These are phyloP conservation scores for Podarcis siculus DNA, from an alignment of 2,797 vertebrate species.

Conservation along the genomic window DNA sequence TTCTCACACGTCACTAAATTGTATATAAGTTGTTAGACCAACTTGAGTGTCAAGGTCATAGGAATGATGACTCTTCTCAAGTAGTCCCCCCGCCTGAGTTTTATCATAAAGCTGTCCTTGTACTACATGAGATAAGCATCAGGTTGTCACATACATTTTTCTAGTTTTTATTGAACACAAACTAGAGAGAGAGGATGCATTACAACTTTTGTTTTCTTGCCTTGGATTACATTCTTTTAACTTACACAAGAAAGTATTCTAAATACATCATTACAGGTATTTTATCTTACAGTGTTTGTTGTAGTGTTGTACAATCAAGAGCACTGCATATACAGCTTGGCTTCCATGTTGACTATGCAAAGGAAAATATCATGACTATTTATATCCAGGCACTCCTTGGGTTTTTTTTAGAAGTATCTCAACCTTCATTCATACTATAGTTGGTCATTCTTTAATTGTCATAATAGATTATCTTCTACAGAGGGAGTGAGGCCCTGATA, in stretches of 20 bases:
- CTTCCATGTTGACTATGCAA: not conserved
- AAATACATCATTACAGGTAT: not conserved
- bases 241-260: not conserved
- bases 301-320: not conserved
- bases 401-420: not conserved
- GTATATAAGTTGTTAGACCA: constrained; percentile 71
- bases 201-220: constrained; percentile 18
- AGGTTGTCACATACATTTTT: constrained; percentile 37
- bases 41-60: constrained; percentile 73
- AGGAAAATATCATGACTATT: not conserved
- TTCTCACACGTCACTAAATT: constrained; percentile 75
- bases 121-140: constrained; percentile 43
- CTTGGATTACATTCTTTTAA: constrained; percentile 14
- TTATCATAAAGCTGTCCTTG: constrained; percentile 53
- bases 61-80: constrained; percentile 70
- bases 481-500: not conserved
- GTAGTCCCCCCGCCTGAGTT: constrained; percentile 45
- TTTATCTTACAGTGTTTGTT: not conserved
- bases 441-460: constrained; percentile 21
- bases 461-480: not conserved
- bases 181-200: not conserved
- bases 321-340: fast-evolving
- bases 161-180: constrained; percentile 18
- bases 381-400: not conserved
- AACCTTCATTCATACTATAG: not conserved